Conservation (phyloP, 2,888 invertebrate genomes). For the Eretmocerus hayati region DNA sequence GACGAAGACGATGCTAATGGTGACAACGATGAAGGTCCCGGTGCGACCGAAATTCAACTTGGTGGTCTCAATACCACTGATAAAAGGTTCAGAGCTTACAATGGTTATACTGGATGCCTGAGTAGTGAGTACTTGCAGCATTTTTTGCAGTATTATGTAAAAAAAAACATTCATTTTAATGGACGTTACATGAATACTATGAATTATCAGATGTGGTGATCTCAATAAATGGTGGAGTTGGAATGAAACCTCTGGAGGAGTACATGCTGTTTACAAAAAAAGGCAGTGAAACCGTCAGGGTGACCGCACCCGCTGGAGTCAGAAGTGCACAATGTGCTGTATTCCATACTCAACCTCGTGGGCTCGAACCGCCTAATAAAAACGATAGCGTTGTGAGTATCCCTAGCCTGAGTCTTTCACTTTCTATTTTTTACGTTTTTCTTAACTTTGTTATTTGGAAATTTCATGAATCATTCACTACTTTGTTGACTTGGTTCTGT, state of each 20-base stretch:
- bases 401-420: no score
- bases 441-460: no score
- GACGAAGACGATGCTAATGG: constrained; percentile 38
- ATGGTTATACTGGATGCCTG: constrained; percentile 82
- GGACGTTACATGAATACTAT: background rate
- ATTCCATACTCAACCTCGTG: constrained; percentile 50
- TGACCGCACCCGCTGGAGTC: constrained; percentile 80
- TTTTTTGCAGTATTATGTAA: no score
- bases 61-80: constrained; percentile 82
- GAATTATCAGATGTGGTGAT: constrained; percentile 68
- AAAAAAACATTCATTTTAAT: background rate
- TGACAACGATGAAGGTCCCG: constrained; percentile 35
- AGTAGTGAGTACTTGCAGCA: constrained; percentile 64
- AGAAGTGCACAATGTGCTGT: constrained; percentile 75
- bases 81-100: constrained; percentile 72
- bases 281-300: constrained; percentile 76
- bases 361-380: constrained; percentile 40
- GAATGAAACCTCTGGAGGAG: constrained; percentile 82
- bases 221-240: constrained; percentile 63
- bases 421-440: no score
- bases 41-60: constrained; percentile 77
- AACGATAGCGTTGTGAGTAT: constrained; percentile 49
- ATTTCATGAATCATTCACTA: no score
- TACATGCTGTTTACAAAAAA: constrained; percentile 86
- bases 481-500: no score